Percentiles rank a stretch among this genome's conserved stretches.
Conservation (phyloP, 1,140 invertebrate species). For the Batillaria attramentaria region DNA sequence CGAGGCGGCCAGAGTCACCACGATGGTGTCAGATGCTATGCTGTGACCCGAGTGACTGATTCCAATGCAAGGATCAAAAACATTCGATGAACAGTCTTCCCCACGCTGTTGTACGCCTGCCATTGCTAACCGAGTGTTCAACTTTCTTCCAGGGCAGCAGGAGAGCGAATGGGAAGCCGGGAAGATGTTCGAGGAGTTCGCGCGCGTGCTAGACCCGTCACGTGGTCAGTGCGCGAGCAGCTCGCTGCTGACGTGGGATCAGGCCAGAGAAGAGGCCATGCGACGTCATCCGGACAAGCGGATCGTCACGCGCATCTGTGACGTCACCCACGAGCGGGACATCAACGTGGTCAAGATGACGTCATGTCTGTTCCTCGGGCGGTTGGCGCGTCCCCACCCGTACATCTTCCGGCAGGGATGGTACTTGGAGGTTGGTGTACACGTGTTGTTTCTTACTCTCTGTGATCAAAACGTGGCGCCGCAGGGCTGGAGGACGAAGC, state of each 20-base stretch:
- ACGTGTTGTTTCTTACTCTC: not conserved
- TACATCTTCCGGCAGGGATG: constrained; percentile 4
- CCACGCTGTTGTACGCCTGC: no score
- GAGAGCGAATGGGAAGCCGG: not conserved
- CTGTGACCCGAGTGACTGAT: no score
- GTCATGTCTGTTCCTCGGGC: constrained; percentile 13
- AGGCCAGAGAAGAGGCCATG: constrained; percentile 10
- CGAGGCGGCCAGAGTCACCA: no score
- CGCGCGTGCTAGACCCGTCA: not conserved
- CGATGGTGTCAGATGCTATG: no score
- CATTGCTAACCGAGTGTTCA: no score
- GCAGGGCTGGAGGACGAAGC: no score
- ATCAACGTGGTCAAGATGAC: constrained; percentile 1
- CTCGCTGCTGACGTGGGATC: not conserved
- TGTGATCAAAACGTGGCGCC: not conserved
- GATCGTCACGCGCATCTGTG: constrained; percentile 11
- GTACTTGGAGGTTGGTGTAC: constrained; percentile 28
- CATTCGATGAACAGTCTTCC: no score
- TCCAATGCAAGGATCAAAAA: no score
- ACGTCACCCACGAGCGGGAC: constrained; percentile 17
- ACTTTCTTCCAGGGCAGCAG: no score
- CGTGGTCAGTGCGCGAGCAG: not conserved
- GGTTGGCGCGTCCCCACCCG: not conserved
- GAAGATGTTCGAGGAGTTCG: constrained; percentile 10
- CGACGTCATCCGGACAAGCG: constrained; percentile 10